These are phyloP conservation scores for Cassiopea xamachana DNA, from an alignment of 30 jellyfish, hydroid and myxozoan species.

Conservation along the genomic window DNA sequence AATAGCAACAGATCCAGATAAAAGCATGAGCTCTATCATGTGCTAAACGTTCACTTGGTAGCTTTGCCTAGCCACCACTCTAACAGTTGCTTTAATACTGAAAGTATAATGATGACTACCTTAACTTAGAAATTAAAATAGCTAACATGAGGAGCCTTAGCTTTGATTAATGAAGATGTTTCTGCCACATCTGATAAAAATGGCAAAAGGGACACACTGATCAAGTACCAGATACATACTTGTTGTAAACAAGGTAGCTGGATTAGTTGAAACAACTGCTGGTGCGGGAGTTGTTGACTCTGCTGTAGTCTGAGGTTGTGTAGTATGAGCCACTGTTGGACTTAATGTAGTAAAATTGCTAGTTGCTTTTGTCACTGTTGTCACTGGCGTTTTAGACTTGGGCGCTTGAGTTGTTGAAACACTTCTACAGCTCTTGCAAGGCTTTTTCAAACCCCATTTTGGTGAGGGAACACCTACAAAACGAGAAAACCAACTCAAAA, in stretches of 20 bases:
- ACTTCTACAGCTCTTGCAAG: constrained; percentile 73
- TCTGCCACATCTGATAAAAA: too few relatives aligned
- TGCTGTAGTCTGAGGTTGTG: constrained; percentile 23
- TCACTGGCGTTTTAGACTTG: constrained; percentile 19
- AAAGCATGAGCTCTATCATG: too few relatives aligned
- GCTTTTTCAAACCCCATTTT: constrained; percentile 88
- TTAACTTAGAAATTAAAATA: too few relatives aligned
- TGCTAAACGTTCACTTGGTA: too few relatives aligned
- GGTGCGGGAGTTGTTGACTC: constrained; percentile 45
- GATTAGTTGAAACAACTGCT: constrained; percentile 9
- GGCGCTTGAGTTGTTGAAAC: constrained; percentile 61
- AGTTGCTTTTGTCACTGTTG: constrained; percentile 42
- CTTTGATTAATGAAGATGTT: too few relatives aligned
- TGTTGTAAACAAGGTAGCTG: not conserved
- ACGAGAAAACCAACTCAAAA: not conserved
- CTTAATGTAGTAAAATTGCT: constrained; percentile 10
- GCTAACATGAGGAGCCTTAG: too few relatives aligned
- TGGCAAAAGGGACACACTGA: too few relatives aligned
- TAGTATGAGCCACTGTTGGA: constrained; percentile 1
- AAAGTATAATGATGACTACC: too few relatives aligned
- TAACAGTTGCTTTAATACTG: too few relatives aligned
- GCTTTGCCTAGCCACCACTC: too few relatives aligned
- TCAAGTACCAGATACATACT: not conserved
- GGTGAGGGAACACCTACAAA: constrained; percentile 96
- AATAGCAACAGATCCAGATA: too few relatives aligned